Base-by-base conservation (phyloP, 2,113 vertebrate species). In the Dicrurus megarhynchus region DNA sequence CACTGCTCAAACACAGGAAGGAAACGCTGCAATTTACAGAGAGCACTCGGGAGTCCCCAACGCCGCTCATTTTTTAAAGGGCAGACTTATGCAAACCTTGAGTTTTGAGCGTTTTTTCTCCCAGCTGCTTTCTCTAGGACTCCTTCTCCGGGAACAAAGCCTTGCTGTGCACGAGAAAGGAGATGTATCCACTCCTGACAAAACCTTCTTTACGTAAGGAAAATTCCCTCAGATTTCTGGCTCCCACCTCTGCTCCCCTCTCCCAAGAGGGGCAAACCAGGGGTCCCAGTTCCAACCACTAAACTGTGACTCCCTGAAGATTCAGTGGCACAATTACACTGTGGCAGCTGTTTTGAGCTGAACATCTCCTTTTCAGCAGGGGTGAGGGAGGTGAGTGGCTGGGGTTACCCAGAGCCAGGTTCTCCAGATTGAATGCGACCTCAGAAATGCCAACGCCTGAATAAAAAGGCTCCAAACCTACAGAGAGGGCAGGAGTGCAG, bases 1-100 rank as follows among this genome's bases (percentile, higher is more conserved):
- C 60, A 30, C 68, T 68, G 64, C 73, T 87, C 81, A 91, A 89
- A 85, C 70, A 57, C 42, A 73, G 89, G 81, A 85, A 96, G 81
- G 78, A 89, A 84, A 73, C 0, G 0, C 14, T 60, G 89, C 32
- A 10, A 23, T 78, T 89, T 49, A 9, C 77, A 73, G 42, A 80
- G 64, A 78, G 57, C 65, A 14, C 61, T 57, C 22, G 30, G 27
- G 39, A 65, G 50, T 6, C 63, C 86, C 91, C 59, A 59, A 32
- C 0, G 0, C 27, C 18, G 20, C 68, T 75, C 12, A 11, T 26
- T 81, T 74, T 69, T 79, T 37, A 42, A 92, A 93, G 69, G 80
- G 73, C 60, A 92, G 27, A 61, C 52, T 86, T 39, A 26, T 0
- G 30, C 71, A 90, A 93, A 89, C 53, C 20, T 71, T 49, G 49